Percentiles rank a stretch among this genome's conserved stretches.
These are phyloP conservation scores for Mionectes macconnelli DNA, from an alignment of 2,113 vertebrate species.

Conservation along the genomic window DNA sequence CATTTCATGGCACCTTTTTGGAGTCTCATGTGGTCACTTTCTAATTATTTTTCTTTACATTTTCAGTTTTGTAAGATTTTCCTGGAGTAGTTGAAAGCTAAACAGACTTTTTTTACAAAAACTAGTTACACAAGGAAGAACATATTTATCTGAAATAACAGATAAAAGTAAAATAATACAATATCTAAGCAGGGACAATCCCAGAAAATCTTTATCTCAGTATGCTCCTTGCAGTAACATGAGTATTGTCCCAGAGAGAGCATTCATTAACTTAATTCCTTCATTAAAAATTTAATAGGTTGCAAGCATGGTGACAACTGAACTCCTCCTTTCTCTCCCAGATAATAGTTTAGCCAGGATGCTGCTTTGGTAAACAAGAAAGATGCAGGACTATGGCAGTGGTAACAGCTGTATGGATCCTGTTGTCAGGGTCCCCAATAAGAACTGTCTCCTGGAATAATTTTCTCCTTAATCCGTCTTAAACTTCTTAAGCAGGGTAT, in stretches of 20 bases:
- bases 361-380: neutral
- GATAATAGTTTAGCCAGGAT: neutral
- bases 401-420: neutral
- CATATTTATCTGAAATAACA: neutral
- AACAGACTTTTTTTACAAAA: neutral
- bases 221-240: neutral
- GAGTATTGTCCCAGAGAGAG: neutral
- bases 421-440: neutral
- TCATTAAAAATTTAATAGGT: neutral
- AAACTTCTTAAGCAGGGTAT: neutral
- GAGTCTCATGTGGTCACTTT: neutral
- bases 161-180: neutral
- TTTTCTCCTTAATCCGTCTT: neutral
- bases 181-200: neutral
- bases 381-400: neutral
- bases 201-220: neutral
- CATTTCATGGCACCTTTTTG: neutral
- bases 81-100: neutral
- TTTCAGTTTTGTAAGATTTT: neutral
- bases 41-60: neutral
- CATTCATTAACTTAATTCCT: neutral
- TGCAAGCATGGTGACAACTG: neutral
- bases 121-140: too few relatives aligned
- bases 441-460: neutral
- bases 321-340: neutral